Conservation (phyloP, 1,140 invertebrate species). For the Phthorimaea operculella region DNA sequence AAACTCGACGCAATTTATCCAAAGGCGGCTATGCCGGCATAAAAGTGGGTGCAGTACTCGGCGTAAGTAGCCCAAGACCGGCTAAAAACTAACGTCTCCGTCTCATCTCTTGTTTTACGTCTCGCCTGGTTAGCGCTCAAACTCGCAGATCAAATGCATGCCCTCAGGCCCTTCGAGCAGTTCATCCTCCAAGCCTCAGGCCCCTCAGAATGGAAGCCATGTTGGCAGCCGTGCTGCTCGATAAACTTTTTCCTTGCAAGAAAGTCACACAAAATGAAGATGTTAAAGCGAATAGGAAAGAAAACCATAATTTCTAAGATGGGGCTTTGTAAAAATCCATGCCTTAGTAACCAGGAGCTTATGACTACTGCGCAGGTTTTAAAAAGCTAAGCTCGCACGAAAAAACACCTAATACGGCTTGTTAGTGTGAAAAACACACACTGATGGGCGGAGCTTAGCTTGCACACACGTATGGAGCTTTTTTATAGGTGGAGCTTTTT, state of each 20-base stretch:
- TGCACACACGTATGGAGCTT: constrained; percentile 13
- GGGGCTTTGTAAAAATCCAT: constrained; percentile 30
- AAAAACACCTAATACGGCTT: constrained; percentile 9
- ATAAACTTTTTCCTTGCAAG: not conserved
- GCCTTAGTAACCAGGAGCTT: constrained; percentile 30
- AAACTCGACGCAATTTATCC: too few species aligned
- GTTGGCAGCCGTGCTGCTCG: too few species aligned
- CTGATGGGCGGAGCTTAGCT: constrained; percentile 16
- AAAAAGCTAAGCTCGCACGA: constrained; percentile 8
- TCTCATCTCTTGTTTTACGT: too few species aligned
- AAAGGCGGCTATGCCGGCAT: too few species aligned
- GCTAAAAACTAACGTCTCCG: too few species aligned
- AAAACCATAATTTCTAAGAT: constrained; percentile 12
- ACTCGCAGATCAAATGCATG: too few species aligned
- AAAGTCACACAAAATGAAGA: not conserved
- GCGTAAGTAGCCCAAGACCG: too few species aligned
- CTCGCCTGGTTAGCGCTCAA: too few species aligned
- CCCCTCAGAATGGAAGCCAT: too few species aligned
- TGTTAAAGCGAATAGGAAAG: not conserved
- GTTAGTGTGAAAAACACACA: constrained; percentile 16
- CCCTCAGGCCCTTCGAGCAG: too few species aligned
- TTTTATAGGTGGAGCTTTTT: constrained; percentile 26
- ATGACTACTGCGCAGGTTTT: constrained; percentile 16
- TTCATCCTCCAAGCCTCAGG: too few species aligned
- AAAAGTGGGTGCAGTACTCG: too few species aligned